Base-by-base conservation (phyloP, 2,797 vertebrate genomes). In the Parambassis ranga region DNA sequence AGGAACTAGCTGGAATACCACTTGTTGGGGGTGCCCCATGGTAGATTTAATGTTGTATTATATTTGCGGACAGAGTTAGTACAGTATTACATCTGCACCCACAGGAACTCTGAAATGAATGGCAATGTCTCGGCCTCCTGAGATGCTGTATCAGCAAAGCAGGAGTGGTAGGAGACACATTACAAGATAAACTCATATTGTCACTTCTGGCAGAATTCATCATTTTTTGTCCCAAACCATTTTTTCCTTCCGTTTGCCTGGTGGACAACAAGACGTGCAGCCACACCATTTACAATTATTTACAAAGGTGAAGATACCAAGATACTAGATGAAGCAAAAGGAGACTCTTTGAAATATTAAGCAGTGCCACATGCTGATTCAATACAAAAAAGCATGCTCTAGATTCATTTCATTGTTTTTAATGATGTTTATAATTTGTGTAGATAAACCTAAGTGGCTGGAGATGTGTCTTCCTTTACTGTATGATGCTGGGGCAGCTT, bases 121-220 rank as follows among this genome's bases (percentile, higher is more conserved):
- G 43, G 46, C 55, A 62, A 39, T 50, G 61, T 58, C 39, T 30
- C 15, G 38, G 11, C 62, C 75, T 65, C 72, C 55, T 35, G 71
- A 79, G 79, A 78, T 35, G 71, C 68, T 79, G 19, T 55, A 81
- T 79, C 81, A 85, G 79, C 74, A 74, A 53, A 63, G 65, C 41
- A 63, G 61, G 46, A 38, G 37, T 39, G 30, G 33, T 15, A 28
- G 41, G 67, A 68, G 82, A 73, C 69, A 46, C 64, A 76, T 81
- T 81, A 82, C 36, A 56, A 65, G 62, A 82, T 73, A 75, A 87
- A 84, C 56, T 62, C 46, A 59, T 83, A 83, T 79, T 70, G 77
- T 87, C 76, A 82, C 70, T 57, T 60, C 58, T 76, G 75, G 75
- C 65, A 74, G 71, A 70, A 81, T 72, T 73, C 22, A 72, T 85